Evolutionary conservation across 2,113 vertebrate genomes (phyloP).

Genomic region (Mohoua ochrocephala): DNA sequence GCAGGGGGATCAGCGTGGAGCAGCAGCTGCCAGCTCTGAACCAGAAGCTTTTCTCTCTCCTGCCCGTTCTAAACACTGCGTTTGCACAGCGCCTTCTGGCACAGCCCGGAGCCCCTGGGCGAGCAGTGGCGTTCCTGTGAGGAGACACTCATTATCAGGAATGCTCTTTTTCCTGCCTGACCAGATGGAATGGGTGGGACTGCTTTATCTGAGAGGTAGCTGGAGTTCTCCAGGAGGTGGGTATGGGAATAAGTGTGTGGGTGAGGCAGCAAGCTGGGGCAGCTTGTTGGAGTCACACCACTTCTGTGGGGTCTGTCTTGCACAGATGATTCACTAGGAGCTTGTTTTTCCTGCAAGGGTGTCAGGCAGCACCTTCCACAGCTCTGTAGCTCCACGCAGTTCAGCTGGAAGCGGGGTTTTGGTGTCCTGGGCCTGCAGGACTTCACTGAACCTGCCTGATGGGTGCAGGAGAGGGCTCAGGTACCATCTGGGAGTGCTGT

Average conservation of each 20-base stretch:
- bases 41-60: not conserved
- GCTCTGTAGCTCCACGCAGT: not conserved
- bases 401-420: not conserved
- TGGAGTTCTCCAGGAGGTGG: not conserved
- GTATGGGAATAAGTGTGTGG: not conserved
- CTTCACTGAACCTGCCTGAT: not conserved
- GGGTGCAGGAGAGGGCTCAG: not conserved
- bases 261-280: not conserved
- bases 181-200: not conserved
- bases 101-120: not conserved
- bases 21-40: not conserved
- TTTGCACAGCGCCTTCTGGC: not conserved
- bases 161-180: not conserved
- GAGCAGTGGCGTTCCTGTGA: not conserved
- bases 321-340: not conserved
- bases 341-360: not conserved
- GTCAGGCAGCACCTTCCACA: not conserved
- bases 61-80: accelerated
- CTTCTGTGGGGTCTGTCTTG: not conserved
- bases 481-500: accelerated
- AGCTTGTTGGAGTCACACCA: not conserved
- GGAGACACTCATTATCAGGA: not conserved
- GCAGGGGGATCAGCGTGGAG: accelerated
- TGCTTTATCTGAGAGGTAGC: not conserved
- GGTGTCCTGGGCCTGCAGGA: not conserved